Evolutionary conservation across 2,888 invertebrate species (phyloP), one percentile per base, ranked within the genome.

Genomic region (Chloroclysta siterata): DNA sequence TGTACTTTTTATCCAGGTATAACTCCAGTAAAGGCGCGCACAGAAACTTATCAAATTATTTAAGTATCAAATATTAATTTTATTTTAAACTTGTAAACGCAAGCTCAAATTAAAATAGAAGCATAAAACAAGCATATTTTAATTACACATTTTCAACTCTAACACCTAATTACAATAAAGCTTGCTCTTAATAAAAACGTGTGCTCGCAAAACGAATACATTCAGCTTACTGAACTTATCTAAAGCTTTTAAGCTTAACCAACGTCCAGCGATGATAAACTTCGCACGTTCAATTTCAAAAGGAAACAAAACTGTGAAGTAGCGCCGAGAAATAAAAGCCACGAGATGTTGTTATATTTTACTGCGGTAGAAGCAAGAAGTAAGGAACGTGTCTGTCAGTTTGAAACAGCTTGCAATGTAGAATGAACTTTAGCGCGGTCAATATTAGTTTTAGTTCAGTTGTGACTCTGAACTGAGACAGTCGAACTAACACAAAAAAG

Each of bases 271-370:
- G 17, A 57, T 58, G 62, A 72, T 77, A 68, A 74, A 73, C 68
- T 70, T 65, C 46, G 60, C 68, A 68, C 65, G 65, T 71, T 67
- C 68, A 73, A 77, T 78, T 76, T 73, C 58, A 72, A 77, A 78
- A 72, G 68, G 72, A 74, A 77, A 78, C 71, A 70, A 68, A 29
- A 59, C 36, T 53, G 48, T 50, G 66, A 61, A 67, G 57, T 53
- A 29, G 65, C 58, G 65, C 57, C 60, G 65, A 73, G 71, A 73
- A 76, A 72, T 67, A 73, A 69, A 64, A 59, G 57, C 68, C 63
- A 53, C 50, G 53, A 58, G 55, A 68, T 33, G 70, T 75, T 78
- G 78, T 77, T 77, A 76, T 74, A 77, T 73, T 78, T 70, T 69
- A 41, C 53, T 53, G 52, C 69, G 68, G 73, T 74, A 78, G 79